Evolutionary conservation across 2,888 invertebrate species (phyloP), one percentile per base, ranked within the genome.

Genomic region (Troilus luridus): DNA sequence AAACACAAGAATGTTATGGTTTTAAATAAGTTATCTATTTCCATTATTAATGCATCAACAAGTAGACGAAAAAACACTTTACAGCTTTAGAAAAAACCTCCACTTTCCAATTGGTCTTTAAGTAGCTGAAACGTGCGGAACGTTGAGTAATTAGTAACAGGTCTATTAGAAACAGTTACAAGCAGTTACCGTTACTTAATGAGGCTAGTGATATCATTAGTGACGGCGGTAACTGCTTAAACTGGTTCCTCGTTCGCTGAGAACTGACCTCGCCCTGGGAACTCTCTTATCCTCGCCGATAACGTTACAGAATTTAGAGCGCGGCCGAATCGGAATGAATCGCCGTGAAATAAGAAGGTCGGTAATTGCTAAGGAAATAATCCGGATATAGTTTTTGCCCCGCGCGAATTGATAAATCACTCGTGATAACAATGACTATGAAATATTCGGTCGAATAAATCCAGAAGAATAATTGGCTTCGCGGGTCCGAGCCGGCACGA

Each of bases 171-270:
- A 19, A 27, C 67, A 67, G 67, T 67, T 67, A 67, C 67, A 67
- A 24, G 8, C 27, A 19, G 72, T 77, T 77, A 77, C 72, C 27
- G 72, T 27, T 41, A 77, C 27, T 77, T 77, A 77, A 77, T 77
- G 72, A 77, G 17, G 72, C 7, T 77, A 77, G 72, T 77, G 72
- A 77, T 77, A 77, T 77, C 72, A 77, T 77, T 41, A 77, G 72
- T 77, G 72, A 41, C 41, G 17, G 27, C 24, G 67, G 67, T 77
- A 77, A 77, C 72, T 77, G 72, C 41, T 77, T 41, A 27, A 72
- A 77, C 72, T 41, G 72, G 72, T 77, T 77, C 72, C 72, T 41
- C 27, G 6, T 0, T n/a, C 10, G n/a, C 64, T n/a, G 11, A 19
- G 24, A 24, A 14, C 67, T 27, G 67, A 12, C 12, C 67, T 24